Evolutionary conservation across 2,113 vertebrate genomes (phyloP).

Genomic region (Antigone vipio): DNA sequence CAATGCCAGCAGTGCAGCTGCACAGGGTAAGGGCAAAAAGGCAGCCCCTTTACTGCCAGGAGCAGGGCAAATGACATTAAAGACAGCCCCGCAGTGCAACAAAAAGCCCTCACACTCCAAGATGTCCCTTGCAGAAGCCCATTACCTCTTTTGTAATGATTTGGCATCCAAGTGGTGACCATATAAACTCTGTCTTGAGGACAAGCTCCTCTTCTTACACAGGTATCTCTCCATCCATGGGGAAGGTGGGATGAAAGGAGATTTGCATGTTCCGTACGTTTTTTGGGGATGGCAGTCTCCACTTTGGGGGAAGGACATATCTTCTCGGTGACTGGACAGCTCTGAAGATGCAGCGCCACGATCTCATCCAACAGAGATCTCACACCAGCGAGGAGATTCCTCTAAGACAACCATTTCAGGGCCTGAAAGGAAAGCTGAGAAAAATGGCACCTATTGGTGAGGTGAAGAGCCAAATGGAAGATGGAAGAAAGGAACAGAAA

Average conservation of each 20-base stretch:
- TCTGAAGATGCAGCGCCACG: neutral
- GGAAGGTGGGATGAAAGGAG: neutral
- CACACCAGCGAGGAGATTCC: neutral
- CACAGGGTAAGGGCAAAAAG: neutral
- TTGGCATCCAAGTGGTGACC: neutral
- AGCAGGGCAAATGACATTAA: neutral
- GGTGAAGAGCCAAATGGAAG: neutral
- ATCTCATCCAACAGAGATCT: neutral
- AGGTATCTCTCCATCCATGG: neutral
- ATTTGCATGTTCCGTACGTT: fast-evolving
- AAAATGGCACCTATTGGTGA: neutral
- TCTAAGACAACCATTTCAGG: neutral
- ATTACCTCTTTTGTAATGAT: neutral
- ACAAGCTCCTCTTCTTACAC: neutral
- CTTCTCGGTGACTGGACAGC: neutral
- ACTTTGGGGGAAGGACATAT: neutral
- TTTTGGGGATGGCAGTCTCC: neutral
- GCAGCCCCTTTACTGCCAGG: neutral
- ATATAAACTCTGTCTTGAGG: neutral
- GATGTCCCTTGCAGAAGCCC: neutral
- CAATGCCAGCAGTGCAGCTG: neutral
- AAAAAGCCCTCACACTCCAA: neutral
- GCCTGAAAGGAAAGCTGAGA: neutral
- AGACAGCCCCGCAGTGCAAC: neutral
- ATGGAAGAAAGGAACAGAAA: neutral